A percentile compares a stretch with the other conserved stretches of the same genome.
These are phyloP conservation scores for Stictocephala bisonia DNA, from an alignment of 2,888 invertebrate species.

Conservation along the genomic window DNA sequence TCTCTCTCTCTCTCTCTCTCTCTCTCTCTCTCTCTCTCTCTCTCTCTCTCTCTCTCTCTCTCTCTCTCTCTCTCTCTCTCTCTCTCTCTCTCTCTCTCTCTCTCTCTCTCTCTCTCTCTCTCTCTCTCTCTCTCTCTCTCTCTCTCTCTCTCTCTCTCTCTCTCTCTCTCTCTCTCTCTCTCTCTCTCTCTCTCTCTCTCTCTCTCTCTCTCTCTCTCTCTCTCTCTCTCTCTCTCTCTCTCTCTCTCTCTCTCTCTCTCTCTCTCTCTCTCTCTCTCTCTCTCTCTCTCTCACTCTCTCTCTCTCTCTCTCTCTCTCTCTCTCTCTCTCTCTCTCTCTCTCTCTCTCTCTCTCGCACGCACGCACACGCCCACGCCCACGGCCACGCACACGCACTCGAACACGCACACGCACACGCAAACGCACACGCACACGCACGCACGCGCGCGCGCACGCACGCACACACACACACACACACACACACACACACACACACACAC, in stretches of 20 bases:
- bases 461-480: conserved; percentile 6
- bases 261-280: background rate
- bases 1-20: background rate
- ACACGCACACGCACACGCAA: background rate
- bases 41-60: background rate
- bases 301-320: too few species aligned
- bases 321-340: background rate
- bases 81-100: background rate
- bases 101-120: background rate
- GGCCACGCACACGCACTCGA: too few species aligned
- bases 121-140: conserved; percentile 19
- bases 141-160: conserved; percentile 20
- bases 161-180: conserved; percentile 21
- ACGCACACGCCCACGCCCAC: background rate
- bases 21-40: background rate
- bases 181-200: background rate
- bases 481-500: background rate
- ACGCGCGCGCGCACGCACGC: too few species aligned
- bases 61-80: background rate
- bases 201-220: background rate
- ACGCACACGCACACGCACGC: background rate
- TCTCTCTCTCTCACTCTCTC: background rate
- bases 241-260: background rate
- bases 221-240: background rate
- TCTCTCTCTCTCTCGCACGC: too few species aligned